Percentiles rank a stretch among this genome's conserved stretches.
phyloP scores from a whole-genome alignment of 1,140 invertebrate species.

The Mylabris phalerata region DNA sequence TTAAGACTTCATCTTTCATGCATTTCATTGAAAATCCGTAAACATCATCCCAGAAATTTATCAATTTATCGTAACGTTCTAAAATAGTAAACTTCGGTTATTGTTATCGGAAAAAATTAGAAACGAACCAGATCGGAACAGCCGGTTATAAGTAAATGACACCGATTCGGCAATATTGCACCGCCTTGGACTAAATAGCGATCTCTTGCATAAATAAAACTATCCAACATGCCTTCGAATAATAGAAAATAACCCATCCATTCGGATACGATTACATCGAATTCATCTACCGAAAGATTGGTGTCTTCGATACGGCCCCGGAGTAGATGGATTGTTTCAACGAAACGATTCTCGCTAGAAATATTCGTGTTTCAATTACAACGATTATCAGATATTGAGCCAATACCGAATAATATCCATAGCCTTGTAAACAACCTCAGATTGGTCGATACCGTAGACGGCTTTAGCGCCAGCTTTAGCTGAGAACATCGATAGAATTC shows the following conservation, averaged over 20 bases:
- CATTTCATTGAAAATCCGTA: constrained; percentile 97
- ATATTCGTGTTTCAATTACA: constrained; percentile 15
- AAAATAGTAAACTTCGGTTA: constrained; percentile 30
- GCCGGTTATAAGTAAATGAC: constrained; percentile 81
- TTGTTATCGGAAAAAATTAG: constrained; percentile 23
- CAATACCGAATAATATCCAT: constrained; percentile 64
- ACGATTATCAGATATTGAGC: constrained; percentile 9
- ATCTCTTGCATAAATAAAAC: constrained; percentile 85
- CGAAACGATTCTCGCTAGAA: constrained; percentile 57
- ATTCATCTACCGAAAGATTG: constrained; percentile 70
- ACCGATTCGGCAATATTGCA: constrained; percentile 80
- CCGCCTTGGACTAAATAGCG: constrained; percentile 71
- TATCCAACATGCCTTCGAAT: constrained; percentile 97
- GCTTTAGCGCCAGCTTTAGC: constrained; percentile 84
- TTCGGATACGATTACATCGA: constrained; percentile 95
- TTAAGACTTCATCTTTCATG: constrained; percentile 81
- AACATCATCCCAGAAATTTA: constrained; percentile 91
- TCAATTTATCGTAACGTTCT: constrained; percentile 63
- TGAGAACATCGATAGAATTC: constrained; percentile 93
- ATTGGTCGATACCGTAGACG: constrained; percentile 91
- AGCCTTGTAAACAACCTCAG: constrained; percentile 73
- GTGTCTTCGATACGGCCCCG: constrained; percentile 85
- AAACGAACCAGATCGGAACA: constrained; percentile 76
- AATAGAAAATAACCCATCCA: constrained; percentile 99
- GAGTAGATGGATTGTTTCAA: constrained; percentile 55